phyloP scores from a whole-genome alignment of 2,113 vertebrate genomes.

The Paramormyrops kingsleyae region DNA sequence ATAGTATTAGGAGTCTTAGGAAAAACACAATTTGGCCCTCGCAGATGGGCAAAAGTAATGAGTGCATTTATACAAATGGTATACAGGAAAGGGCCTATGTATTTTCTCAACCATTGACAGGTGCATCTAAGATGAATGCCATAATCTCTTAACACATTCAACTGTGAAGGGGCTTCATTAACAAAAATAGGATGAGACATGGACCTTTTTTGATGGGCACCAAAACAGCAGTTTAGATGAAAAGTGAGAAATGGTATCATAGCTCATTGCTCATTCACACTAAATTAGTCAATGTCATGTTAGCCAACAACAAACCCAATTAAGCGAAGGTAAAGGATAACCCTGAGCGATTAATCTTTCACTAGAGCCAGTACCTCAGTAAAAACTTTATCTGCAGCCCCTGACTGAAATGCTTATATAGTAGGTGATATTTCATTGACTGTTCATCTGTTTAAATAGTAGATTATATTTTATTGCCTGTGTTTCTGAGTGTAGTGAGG shows the following conservation, averaged over 20 bases:
- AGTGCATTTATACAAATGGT: not conserved
- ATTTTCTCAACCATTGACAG: not conserved
- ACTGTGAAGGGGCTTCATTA: not conserved
- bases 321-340: not conserved
- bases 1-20: not conserved
- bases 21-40: not conserved
- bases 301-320: not conserved
- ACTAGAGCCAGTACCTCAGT: not conserved
- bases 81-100: not conserved
- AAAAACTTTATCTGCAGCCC: not conserved
- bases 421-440: not conserved
- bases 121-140: not conserved
- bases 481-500: not conserved
- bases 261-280: not conserved
- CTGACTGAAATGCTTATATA: not conserved
- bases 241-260: not conserved
- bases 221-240: not conserved
- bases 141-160: not conserved
- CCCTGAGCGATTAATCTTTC: not conserved
- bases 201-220: not conserved
- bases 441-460: not conserved
- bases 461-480: not conserved
- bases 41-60: not conserved
- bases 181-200: not conserved
- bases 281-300: not conserved